Base-by-base conservation (phyloP, 2,797 vertebrate species). In the Myotis vivesi region DNA sequence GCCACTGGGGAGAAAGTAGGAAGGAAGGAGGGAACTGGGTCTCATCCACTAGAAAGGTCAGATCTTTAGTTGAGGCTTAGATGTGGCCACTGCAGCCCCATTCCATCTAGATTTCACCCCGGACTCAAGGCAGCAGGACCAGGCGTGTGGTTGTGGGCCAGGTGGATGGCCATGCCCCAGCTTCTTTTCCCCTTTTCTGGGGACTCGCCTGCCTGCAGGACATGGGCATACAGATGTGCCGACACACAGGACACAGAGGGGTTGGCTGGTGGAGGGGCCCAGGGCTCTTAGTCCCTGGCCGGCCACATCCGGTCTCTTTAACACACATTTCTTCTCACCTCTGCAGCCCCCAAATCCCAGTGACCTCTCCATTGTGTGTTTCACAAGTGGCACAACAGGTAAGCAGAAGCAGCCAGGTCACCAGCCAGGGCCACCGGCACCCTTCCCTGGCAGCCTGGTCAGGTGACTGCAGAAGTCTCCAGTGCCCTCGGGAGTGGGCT, bases 351-450 rank as follows among this genome's bases (percentile, higher is more conserved):
- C 98, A 10, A 97, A 88, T 44, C 98, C 98, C 38, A 98, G 98
- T 87, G 98, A 99, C 95, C 98, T 99, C n/a, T 99, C 98, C 38
- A 99, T 99, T 92, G 98, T 99, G 88, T 99, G 98, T 97, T 99
- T 99, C 83, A 99, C 98, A 19, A 99, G 98, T 3, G 98, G 98
- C 91, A 99, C 98, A 8, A 99, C 98, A 98, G 98, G 98, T 98
- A 98, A 98, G 95, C n/a, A 13, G 49, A 87, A 44, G 41, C 11
- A 49, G n/a, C 53, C 57, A 82, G 51, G 30, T 51, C 25, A 7
- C 38, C 36, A 83, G 25, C 83, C 28, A 3, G 41, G 46, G 46
- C 51, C 20, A 13, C 36, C 17, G 44, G 28, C 25, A 44, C 17
- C 66, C 41, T 76, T 86, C 57, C 55, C 53, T 38, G 44, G 57